phyloP scores from a whole-genome alignment of 2,888 invertebrate species.

The Sussaba pulchella region DNA sequence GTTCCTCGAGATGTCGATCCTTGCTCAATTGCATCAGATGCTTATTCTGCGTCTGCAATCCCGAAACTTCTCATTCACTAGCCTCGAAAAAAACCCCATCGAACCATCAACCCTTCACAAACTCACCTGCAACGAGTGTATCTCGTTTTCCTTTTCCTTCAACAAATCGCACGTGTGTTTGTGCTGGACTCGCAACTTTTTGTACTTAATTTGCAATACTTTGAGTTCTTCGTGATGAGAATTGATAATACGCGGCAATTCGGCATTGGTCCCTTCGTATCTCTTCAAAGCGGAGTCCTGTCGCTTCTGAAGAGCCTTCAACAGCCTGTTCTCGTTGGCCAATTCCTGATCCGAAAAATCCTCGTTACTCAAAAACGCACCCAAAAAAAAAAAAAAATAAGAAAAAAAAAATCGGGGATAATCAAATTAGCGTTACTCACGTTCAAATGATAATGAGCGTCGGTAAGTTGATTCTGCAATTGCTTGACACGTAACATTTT shows the following conservation, averaged over 20 bases:
- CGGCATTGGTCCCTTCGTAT: constrained; percentile 92
- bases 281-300: constrained; percentile 92
- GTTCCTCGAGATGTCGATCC: constrained; percentile 90
- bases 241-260: constrained; percentile 90
- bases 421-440: constrained; percentile 83
- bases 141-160: constrained; percentile 89
- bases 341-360: constrained; percentile 85
- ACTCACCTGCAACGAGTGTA: constrained; percentile 86
- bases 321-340: constrained; percentile 90
- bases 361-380: too few species aligned
- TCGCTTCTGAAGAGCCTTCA: constrained; percentile 91
- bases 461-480: constrained; percentile 91
- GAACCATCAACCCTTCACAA: too few species aligned
- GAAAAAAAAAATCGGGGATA: constrained; percentile 19
- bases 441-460: constrained; percentile 92
- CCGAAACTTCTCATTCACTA: not conserved
- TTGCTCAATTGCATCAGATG: constrained; percentile 90
- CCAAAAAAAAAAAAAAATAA: constrained; percentile 25
- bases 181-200: constrained; percentile 87
- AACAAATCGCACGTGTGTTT: constrained; percentile 88
- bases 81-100: not conserved
- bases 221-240: constrained; percentile 92
- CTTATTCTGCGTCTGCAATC: constrained; percentile 87
- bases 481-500: constrained; percentile 91
- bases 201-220: constrained; percentile 89